Conservation (phyloP, 2,888 invertebrate genomes). For the Tachina grossa region DNA sequence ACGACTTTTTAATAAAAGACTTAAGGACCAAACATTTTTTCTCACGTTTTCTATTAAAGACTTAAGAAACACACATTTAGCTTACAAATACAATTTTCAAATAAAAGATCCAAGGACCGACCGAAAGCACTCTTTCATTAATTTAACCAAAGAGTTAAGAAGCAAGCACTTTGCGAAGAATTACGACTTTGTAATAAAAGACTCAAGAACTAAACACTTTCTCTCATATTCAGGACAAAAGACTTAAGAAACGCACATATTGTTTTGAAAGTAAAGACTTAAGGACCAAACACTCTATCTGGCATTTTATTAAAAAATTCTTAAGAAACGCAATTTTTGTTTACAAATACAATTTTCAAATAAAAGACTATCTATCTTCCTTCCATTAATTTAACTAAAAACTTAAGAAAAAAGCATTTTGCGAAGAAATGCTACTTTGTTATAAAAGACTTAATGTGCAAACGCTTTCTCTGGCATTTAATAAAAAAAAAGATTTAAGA, state of each 20-base stretch:
- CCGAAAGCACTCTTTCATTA: background rate
- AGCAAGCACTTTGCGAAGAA: background rate
- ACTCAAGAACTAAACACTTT: background rate
- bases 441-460: too few relatives aligned
- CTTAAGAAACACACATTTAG: background rate
- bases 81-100: background rate
- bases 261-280: background rate
- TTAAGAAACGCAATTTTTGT: background rate
- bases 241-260: slow-evolving; percentile 3
- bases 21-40: background rate
- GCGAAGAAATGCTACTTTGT: background rate
- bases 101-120: slow-evolving; percentile 37
- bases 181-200: too few relatives aligned
- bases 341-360: background rate
- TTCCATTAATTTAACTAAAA: too few relatives aligned
- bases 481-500: background rate
- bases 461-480: background rate
- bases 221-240: background rate
- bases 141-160: slow-evolving; percentile 14
- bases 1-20: too few relatives aligned
- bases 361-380: too few relatives aligned
- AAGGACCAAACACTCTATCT: background rate
- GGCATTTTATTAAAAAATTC: background rate
- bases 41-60: background rate
- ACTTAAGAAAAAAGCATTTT: slow-evolving; percentile 18